Percentiles rank a stretch among this genome's conserved stretches.
These are phyloP conservation scores for Cirrhinus mrigala DNA, from an alignment of 2,797 vertebrate genomes.

Conservation along the genomic window DNA sequence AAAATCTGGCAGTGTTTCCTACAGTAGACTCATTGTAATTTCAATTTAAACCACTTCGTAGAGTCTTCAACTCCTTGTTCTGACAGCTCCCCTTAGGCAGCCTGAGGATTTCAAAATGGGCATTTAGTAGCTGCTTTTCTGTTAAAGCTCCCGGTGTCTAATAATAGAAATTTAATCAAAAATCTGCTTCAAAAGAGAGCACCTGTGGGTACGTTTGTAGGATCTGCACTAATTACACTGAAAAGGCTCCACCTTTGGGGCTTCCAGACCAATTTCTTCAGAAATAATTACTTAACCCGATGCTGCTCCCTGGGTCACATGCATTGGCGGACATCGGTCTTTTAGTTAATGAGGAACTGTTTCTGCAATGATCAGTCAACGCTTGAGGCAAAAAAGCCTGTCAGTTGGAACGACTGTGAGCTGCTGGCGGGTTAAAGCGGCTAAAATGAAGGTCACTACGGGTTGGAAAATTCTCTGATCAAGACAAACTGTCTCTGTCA, in stretches of 20 bases:
- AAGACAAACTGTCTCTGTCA: not conserved
- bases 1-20: not conserved
- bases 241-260: constrained; percentile 51
- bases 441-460: constrained; percentile 43
- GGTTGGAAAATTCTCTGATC: not conserved
- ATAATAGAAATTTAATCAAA: constrained; percentile 60
- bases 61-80: constrained; percentile 8
- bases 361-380: constrained; percentile 49
- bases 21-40: not conserved
- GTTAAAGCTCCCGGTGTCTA: constrained; percentile 46
- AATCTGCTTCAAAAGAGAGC: constrained; percentile 45
- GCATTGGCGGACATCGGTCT: constrained; percentile 49
- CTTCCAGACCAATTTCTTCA: constrained; percentile 57
- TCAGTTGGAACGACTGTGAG: constrained; percentile 61
- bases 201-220: constrained; percentile 47
- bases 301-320: constrained; percentile 55
- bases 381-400: constrained; percentile 55
- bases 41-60: not conserved
- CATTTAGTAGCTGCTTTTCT: constrained; percentile 32
- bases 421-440: constrained; percentile 52
- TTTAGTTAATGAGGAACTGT: constrained; percentile 63
- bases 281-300: constrained; percentile 58
- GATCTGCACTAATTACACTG: constrained; percentile 55
- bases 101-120: constrained; percentile 14
- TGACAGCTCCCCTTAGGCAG: constrained; percentile 11